Conservation (phyloP, 2,888 invertebrate species). For the Proisotoma minuta region DNA sequence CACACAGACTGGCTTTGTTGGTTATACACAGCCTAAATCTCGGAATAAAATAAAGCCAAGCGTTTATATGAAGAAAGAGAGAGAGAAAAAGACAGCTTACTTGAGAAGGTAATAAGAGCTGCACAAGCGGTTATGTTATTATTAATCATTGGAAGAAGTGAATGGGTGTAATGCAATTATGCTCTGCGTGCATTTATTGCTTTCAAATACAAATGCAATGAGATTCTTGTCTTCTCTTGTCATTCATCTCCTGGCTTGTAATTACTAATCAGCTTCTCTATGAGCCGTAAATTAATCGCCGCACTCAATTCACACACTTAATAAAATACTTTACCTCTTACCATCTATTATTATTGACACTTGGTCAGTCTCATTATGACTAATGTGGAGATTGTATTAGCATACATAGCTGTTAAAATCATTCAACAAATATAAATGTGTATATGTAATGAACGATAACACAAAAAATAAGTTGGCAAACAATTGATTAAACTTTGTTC, state of each 20-base stretch:
- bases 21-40: too few relatives aligned
- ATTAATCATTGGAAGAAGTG: conserved; percentile 2
- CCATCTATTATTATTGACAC: background rate
- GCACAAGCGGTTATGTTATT: conserved; percentile 5
- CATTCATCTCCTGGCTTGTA: background rate
- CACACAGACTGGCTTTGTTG: background rate
- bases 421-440: background rate
- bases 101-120: background rate
- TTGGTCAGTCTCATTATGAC: background rate
- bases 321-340: background rate
- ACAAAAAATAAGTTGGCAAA: background rate
- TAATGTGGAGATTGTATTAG: background rate
- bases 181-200: background rate
- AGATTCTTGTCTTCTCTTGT: background rate
- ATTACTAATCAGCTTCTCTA: background rate
- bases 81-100: background rate
- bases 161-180: conserved; percentile 1
- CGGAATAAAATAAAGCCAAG: background rate
- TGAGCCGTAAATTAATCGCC: background rate
- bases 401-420: background rate
- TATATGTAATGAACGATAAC: background rate
- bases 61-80: background rate
- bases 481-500: background rate
- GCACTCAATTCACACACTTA: background rate
- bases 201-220: background rate